Base-by-base conservation (phyloP, 2,113 vertebrate species). In the Sinocyclocheilus anophthalmus region DNA sequence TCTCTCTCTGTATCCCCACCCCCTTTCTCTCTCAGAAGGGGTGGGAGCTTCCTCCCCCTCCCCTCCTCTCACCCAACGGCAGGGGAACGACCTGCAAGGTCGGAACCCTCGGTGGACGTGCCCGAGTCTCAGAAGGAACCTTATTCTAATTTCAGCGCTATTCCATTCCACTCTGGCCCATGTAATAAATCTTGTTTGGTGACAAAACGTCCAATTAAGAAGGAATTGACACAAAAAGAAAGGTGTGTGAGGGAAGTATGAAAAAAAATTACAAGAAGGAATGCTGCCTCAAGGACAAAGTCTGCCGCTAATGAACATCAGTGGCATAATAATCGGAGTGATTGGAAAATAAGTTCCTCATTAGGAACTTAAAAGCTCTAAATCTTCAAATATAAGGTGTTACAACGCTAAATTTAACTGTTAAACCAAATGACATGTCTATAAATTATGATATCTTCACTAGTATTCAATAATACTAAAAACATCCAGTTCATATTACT, bases 171-270 rank as follows among this genome's bases (percentile, higher is more conserved):
- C 86, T 83, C 84, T 85, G 48, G 81, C 37, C 76, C 85, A n/a
- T 91, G 91, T 92, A 90, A 93, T 94, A 94, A 90, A 94, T 94
- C 92, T 94, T 92, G 85, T 92, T 89, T 90, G 89, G 88, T 92
- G 91, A 93, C 92, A 92, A 91, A 91, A 91, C 30, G 91, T 93
- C 90, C 91, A 93, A 92, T 94, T 92, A 92, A 93, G 90, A 90
- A 91, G 81, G 91, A 93, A 93, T 92, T 91, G 92, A 94, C 91
- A 92, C 88, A 91, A 92, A 93, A 92, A 90, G 81, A 88, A 89
- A 90, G 67, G 84, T 86, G 89, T 85, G 89, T 86, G 81, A 88
- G 87, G 55, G 59, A 84, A 72, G n/a, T 85, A 53, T 80, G 73
- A 84, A 84, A 75, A 55, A 39, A 76, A 73, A 69, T 72, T 55